phyloP scores from a whole-genome alignment of 2,888 invertebrate species.

The Epistrophe eligans region DNA sequence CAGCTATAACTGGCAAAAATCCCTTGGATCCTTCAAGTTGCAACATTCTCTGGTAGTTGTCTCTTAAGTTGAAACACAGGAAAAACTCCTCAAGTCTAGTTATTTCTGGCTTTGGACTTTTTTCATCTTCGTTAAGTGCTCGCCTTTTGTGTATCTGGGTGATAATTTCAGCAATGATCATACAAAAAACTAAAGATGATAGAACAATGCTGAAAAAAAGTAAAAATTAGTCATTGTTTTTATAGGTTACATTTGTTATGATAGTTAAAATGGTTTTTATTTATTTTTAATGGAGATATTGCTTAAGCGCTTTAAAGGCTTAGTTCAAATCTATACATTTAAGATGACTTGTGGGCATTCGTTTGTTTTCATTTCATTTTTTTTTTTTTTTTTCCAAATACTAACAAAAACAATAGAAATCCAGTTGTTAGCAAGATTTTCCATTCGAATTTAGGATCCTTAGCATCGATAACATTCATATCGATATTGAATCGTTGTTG shows the following conservation, averaged over 20 bases:
- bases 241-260: not conserved
- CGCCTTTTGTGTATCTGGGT: constrained; percentile 63
- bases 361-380: not conserved
- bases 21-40: constrained; percentile 76
- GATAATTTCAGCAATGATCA: constrained; percentile 77
- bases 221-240: not conserved
- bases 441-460: constrained; percentile 79
- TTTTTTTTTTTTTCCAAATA: constrained; percentile 37
- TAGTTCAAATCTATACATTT: not conserved
- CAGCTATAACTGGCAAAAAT: constrained; percentile 79
- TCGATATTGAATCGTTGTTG: constrained; percentile 81
- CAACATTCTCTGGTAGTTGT: constrained; percentile 77
- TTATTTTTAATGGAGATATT: not conserved
- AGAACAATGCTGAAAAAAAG: constrained; percentile 65
- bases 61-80: constrained; percentile 78
- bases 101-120: constrained; percentile 43
- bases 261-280: constrained; percentile 5
- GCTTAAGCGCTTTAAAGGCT: not conserved
- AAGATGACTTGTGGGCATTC: not conserved
- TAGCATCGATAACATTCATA: constrained; percentile 77
- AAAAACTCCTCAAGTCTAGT: constrained; percentile 77
- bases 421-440: constrained; percentile 78
- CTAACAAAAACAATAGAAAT: constrained; percentile 78
- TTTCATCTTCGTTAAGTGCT: constrained; percentile 47
- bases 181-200: constrained; percentile 66